Evolutionary conservation across 1,140 invertebrate genomes (phyloP), one percentile per base, ranked within the genome.

Genomic region (Panagrolaimus sp.): DNA sequence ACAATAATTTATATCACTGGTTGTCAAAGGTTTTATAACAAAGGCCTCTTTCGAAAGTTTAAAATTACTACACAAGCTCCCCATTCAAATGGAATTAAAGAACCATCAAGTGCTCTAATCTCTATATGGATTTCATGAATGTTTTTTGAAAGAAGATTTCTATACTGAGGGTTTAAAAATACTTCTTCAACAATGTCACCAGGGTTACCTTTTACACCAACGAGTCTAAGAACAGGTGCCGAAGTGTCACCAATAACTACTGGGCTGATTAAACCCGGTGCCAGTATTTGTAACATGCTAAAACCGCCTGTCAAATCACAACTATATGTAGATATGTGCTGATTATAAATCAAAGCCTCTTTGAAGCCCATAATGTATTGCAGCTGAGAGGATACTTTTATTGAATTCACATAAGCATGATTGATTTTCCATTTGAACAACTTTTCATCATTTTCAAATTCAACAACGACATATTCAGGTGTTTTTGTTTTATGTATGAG

Each of bases 111-210:
- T 10, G 45, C n/a, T 46, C 45, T 46, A 10, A 46, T 46, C 10
- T n/a, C n/a, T 10, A 46, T 46, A 10, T 46, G 45, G 10, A 46
- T 46, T 46, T 46, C 45, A 10, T n/a, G 45, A 46, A 46, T 46
- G 10, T 46, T n/a, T 46, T 46, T 46, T n/a, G 45, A 10, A 10
- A 46, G 45, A 10, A 46, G n/a, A n/a, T 46, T 46, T 46, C 45
- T 46, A n/a, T 46, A 46, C n/a, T 46, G 45, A n/a, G 45, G 45
- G 45, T 46, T n/a, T n/a, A 46, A 46, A 46, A 46, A 46, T 46
- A 10, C 45, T 46, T 46, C n/a, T 46, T 46, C 45, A 46, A 46
- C 45, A 10, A 46, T n/a, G 10, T 46, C 45, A 10, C 10, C n/a
- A 46, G n/a, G n/a, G 10, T 10, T 10, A 46, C 45, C 45, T 46